Evolutionary conservation across 2,888 invertebrate species (phyloP), one percentile per base, ranked within the genome.

Genomic region (Tenthredo amoena): DNA sequence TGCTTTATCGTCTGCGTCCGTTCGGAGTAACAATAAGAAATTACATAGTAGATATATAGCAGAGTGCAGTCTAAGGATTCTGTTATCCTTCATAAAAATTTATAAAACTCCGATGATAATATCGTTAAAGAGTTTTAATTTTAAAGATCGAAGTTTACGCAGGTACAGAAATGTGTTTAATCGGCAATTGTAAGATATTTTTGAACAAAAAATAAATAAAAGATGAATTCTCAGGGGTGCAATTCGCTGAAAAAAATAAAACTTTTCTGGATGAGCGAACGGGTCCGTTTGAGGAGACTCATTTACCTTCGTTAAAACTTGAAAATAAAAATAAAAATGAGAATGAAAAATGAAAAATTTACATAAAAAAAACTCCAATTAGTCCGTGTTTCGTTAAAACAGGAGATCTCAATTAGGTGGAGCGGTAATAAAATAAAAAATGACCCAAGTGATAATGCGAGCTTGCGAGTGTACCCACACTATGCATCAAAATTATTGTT

Each of bases 291-390:
- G 12, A 50, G 9, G 10, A 77, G 34, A 50, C 77, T 9, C 15
- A 77, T 77, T 55, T 31, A 77, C 77, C 77, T 77, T 55, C 77
- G 77, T 77, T 77, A 77, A 77, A 50, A 55, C 5, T 31, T 31
- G 55, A 26, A 12, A 77, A 77, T 43, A 15, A 74, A n/a, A 40
- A n/a, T 43, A 26, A 43, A 10, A 74, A 40, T 74, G 4, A 74
- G 9, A 21, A 40, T 72, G n/a, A 47, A 37, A 40, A 74, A 74
- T 21, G 21, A 10, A 12, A 76, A 77, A 50, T 77, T 47, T 77
- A 50, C 31, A 50, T 40, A 50, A 47, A 47, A 47, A 47, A 55
- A 77, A 77, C 50, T 77, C 55, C 77, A 77, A 77, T 77, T 77
- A 77, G 77, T 74, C 77, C 31, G 50, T 31, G 77, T 77, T 77